phyloP scores from a whole-genome alignment of 1,140 invertebrate genomes.

The Colletes gigas region DNA sequence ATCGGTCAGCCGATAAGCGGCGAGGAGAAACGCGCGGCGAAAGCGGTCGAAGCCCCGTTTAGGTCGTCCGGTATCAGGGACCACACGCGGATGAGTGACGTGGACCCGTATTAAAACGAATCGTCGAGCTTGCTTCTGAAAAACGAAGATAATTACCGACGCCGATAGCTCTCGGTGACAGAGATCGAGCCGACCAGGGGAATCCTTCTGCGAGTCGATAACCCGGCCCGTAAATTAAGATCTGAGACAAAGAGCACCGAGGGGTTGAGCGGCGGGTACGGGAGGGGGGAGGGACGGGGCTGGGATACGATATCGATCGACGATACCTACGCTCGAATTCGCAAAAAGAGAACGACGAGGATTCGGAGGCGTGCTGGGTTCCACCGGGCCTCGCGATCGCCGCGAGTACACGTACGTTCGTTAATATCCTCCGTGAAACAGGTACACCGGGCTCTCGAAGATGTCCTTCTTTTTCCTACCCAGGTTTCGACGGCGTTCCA shows the following conservation, averaged over 20 bases:
- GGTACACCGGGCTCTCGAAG: conserved; percentile 12
- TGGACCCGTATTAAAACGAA: conserved; percentile 27
- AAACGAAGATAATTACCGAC: conserved; percentile 44
- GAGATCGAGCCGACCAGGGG: conserved; percentile 18
- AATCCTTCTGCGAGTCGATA: conserved; percentile 34
- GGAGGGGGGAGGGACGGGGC: neutral
- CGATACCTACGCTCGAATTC: conserved; percentile 39
- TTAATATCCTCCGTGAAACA: conserved; percentile 41
- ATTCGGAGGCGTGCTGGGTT: conserved; percentile 22
- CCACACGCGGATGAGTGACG: conserved; percentile 43
- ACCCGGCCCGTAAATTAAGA: conserved; percentile 39
- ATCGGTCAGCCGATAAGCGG: conserved; percentile 43
- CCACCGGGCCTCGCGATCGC: neutral
- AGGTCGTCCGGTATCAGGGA: conserved; percentile 25
- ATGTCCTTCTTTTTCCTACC: conserved; percentile 11
- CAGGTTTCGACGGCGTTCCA: conserved; percentile 5
- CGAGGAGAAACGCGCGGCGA: conserved; percentile 35
- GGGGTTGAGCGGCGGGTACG: too few species aligned
- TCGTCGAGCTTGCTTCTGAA: conserved; percentile 12
- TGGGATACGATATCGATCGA: conserved; percentile 28
- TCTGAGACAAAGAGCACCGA: conserved; percentile 32
- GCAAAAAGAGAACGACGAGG: conserved; percentile 43
- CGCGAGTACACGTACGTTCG: conserved; percentile 36
- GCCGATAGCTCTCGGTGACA: conserved; percentile 18
- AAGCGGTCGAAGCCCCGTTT: conserved; percentile 24